Evolutionary conservation across 1,140 invertebrate genomes (phyloP), one percentile per base, ranked within the genome.

Genomic region (Bombus haemorrhoidalis): DNA sequence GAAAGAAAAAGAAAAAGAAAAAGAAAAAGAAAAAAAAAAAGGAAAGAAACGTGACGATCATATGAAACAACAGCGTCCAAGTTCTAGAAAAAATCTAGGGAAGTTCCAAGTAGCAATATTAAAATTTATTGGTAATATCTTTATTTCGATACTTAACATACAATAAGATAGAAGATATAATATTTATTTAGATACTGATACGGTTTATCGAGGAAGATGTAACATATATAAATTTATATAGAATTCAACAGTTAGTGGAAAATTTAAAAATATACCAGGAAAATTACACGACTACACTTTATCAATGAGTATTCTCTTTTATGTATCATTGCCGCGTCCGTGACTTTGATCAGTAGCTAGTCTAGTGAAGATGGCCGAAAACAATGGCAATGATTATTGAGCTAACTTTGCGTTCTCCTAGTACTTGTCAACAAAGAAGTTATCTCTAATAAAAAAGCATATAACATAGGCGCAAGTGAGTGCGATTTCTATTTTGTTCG

Each of bases 321-420:
- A 84, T 72, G 28, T 84, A 84, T 80, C 76, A 80, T 84, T 79
- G 68, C 43, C 68, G 76, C 83, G 76, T 85, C 77, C 83, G 68
- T 85, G 77, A 73, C 77, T 81, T 43, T 66, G 79, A 81, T 85
- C 81, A 75, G 90, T 91, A 73, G 87, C 78, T 79, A 91, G 90
- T 91, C 83, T 86, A 88, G 86, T 88, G 90, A 91, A 91, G 89
- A 91, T 91, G 91, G 90, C 82, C 85, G 91, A 85, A 85, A 91
- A 90, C 91, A 91, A 90, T 91, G 90, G 84, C 84, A 82, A 41
- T 91, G 59, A 59, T 91, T 83, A 79, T 86, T 91, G 88, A 91
- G 79, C 62, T 77, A 86, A 85, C 78, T 88, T 81, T 89, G 77
- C 39, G 76, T 91, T 88, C 84, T 41, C 59, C 62, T 79, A n/a